A percentile compares a stretch with the other conserved stretches of the same genome.
These are phyloP conservation scores for Crocidura indochinensis DNA, from an alignment of 2,797 vertebrate genomes.

Conservation along the genomic window DNA sequence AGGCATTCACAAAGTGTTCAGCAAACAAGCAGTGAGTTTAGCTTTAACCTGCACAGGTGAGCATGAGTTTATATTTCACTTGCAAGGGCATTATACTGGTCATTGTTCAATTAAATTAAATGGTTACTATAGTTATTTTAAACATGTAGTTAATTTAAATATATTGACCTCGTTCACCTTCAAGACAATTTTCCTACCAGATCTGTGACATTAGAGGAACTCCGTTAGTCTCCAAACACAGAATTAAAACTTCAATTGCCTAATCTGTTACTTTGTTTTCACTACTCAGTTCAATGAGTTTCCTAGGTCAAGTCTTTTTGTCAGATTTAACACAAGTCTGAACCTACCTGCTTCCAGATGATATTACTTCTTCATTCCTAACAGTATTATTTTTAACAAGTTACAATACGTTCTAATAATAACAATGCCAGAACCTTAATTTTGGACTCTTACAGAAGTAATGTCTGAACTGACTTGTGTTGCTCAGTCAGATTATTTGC, in stretches of 20 bases:
- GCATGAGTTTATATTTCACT: neutral
- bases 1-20: slow-evolving; percentile 5
- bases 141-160: too few relatives aligned
- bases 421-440: neutral
- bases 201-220: neutral
- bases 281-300: neutral
- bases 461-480: neutral
- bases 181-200: neutral
- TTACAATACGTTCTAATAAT: neutral
- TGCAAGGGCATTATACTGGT: neutral
- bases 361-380: neutral
- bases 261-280: neutral
- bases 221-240: neutral
- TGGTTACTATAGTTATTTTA: neutral
- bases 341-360: neutral
- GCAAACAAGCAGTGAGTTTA: neutral
- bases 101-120: neutral
- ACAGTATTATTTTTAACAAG: neutral
- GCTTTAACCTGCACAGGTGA: too few relatives aligned
- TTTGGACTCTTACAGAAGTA: neutral
- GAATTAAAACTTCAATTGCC: neutral
- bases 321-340: neutral
- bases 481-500: neutral
- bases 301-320: neutral
- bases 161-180: neutral